phyloP scores from a whole-genome alignment of 2,888 invertebrate genomes.

The Trachelus iudaicus region DNA sequence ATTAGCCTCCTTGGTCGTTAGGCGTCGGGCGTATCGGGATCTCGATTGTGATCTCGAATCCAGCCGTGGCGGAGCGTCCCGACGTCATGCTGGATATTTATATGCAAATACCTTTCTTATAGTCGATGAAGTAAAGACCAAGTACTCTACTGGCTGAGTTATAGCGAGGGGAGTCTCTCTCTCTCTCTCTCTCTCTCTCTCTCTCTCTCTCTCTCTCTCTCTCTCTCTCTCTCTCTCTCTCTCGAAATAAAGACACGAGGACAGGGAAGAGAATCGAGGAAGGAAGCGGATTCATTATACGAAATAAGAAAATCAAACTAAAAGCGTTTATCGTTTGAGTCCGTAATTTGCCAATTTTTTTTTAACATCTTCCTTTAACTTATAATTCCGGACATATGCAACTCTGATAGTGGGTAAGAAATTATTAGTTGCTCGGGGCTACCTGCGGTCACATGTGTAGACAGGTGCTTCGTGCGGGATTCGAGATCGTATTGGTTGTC shows the following conservation, averaged over 20 bases:
- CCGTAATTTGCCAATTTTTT: too few species aligned
- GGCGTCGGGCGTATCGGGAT: neutral
- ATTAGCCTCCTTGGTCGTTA: neutral
- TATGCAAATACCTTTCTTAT: slow-evolving; percentile 49
- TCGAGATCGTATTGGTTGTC: too few species aligned
- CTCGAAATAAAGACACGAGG: neutral
- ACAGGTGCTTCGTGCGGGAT: neutral
- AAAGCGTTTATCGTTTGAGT: too few species aligned
- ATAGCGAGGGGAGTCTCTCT: too few species aligned
- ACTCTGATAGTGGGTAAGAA: neutral
- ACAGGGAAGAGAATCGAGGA: neutral
- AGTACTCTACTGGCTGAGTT: too few species aligned
- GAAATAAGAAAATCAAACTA: too few species aligned
- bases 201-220: too few species aligned
- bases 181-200: too few species aligned
- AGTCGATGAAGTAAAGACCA: slow-evolving; percentile 24
- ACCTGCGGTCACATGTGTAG: neutral
- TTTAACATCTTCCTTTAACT: too few species aligned
- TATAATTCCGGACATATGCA: too few species aligned
- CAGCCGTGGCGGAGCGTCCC: neutral
- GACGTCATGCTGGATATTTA: slow-evolving; percentile 35
- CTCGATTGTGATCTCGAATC: neutral
- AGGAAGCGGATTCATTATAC: neutral
- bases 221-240: too few species aligned
- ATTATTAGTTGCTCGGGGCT: neutral